Conservation (phyloP, 2,797 vertebrate species). For the Thunnus albacares region DNA sequence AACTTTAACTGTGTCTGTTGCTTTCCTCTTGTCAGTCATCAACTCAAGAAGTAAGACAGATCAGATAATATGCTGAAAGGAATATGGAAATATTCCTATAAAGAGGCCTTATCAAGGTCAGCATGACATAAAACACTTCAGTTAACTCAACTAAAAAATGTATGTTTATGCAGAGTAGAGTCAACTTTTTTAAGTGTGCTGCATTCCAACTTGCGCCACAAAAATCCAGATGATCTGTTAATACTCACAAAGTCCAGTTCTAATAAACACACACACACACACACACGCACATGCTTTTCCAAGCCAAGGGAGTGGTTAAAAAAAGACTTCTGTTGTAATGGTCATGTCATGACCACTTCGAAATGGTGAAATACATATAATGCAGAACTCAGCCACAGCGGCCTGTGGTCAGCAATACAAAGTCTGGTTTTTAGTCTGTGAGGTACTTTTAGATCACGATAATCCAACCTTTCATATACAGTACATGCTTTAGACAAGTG, state of each 20-base stretch:
- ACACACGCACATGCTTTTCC: too few species aligned
- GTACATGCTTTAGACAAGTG: not conserved
- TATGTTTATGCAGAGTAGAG: too few species aligned
- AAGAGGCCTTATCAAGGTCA: slow-evolving; percentile 22
- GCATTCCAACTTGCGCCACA: too few species aligned
- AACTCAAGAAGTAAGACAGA: not conserved
- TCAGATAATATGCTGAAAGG: slow-evolving; percentile 1
- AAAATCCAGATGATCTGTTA: not conserved
- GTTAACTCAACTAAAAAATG: too few species aligned
- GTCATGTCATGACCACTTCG: not conserved
- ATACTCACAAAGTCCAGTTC: not conserved
- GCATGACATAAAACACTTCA: slow-evolving; percentile 20
- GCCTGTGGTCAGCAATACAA: not conserved
- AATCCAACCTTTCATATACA: too few species aligned
- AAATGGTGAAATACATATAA: too few species aligned
- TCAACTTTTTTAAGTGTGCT: too few species aligned
- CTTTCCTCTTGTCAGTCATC: not conserved
- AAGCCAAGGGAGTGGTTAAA: not conserved
- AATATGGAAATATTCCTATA: not conserved
- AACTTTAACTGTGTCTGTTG: too few species aligned
- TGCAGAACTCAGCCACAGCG: not conserved
- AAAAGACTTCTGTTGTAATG: not conserved
- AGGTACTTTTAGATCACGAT: not conserved
- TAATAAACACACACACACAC: slow-evolving; percentile 6
- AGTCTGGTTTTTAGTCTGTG: not conserved